Evolutionary conservation across 1,140 invertebrate genomes (phyloP).

Genomic region (Marisa cornuarietis): DNA sequence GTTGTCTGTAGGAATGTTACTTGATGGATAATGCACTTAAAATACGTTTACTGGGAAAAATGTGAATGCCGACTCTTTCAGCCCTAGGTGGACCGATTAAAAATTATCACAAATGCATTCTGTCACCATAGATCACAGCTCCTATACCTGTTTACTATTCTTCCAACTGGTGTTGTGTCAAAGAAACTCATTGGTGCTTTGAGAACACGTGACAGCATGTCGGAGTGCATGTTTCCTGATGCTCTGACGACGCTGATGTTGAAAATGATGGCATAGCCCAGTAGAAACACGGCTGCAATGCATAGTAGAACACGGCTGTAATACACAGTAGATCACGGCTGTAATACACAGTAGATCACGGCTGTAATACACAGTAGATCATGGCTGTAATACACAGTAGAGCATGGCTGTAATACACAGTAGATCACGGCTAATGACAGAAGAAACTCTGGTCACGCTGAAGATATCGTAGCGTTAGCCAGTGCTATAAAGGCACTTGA

Average conservation of each 20-base stretch:
- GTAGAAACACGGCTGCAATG: slow-evolving; percentile 78
- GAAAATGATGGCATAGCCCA: slow-evolving; percentile 32
- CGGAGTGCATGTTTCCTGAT: slow-evolving; percentile 50
- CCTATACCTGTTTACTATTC: slow-evolving; percentile 70
- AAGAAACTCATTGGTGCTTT: slow-evolving; percentile 71
- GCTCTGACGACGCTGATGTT: slow-evolving; percentile 49
- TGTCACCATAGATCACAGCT: too few species aligned
- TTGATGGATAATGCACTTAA: too few species aligned
- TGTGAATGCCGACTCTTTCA: too few species aligned
- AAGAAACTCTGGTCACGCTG: not conserved
- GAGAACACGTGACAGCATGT: slow-evolving; percentile 67
- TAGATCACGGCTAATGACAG: not conserved
- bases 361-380: not conserved
- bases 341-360: not conserved
- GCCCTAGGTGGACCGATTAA: too few species aligned
- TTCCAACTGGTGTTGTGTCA: slow-evolving; percentile 73
- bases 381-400: not conserved
- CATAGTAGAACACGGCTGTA: too few species aligned
- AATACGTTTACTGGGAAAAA: too few species aligned
- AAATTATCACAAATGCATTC: too few species aligned
- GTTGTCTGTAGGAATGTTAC: too few species aligned
- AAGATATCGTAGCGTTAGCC: not conserved
- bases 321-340: not conserved
- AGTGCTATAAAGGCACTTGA: too few species aligned
- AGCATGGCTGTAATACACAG: slow-evolving; percentile 73